phyloP scores from a whole-genome alignment of 2,113 vertebrate species.

The Melanostigma gelatinosum region DNA sequence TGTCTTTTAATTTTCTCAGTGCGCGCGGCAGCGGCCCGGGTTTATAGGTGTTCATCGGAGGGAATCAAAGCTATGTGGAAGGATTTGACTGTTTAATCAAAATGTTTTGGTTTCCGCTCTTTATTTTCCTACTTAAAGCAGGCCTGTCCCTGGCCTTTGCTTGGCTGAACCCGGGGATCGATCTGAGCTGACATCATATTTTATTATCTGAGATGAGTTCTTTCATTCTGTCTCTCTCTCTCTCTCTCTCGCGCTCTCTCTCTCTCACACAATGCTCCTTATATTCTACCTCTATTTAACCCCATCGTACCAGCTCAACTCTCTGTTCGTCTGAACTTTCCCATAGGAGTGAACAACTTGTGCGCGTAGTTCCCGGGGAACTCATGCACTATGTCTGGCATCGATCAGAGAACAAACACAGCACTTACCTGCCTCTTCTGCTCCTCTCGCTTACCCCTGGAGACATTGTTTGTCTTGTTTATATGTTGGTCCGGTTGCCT shows the following conservation, averaged over 20 bases:
- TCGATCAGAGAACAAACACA: conserved; percentile 64
- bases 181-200: conserved; percentile 30
- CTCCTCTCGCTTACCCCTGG: conserved; percentile 50
- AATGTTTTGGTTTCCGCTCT: conserved; percentile 32
- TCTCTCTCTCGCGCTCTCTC: background rate
- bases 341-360: conserved; percentile 33
- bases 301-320: conserved; percentile 26
- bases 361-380: conserved; percentile 32
- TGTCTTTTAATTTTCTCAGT: conserved; percentile 63
- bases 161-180: conserved; percentile 30
- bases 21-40: conserved; percentile 17
- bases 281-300: conserved; percentile 31
- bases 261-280: background rate
- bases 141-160: conserved; percentile 24
- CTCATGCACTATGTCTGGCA: conserved; percentile 74
- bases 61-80: conserved; percentile 32
- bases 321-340: conserved; percentile 24
- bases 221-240: too few species aligned
- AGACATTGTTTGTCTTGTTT: conserved; percentile 71
- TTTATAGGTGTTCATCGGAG: conserved; percentile 51
- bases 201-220: conserved; percentile 45
- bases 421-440: conserved; percentile 47
- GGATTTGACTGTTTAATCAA: conserved; percentile 21
- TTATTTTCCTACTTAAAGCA: conserved; percentile 22
- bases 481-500: conserved; percentile 49